These are phyloP conservation scores for Cryptocephalus moraei DNA, from an alignment of 2,888 invertebrate species.

Conservation along the genomic window DNA sequence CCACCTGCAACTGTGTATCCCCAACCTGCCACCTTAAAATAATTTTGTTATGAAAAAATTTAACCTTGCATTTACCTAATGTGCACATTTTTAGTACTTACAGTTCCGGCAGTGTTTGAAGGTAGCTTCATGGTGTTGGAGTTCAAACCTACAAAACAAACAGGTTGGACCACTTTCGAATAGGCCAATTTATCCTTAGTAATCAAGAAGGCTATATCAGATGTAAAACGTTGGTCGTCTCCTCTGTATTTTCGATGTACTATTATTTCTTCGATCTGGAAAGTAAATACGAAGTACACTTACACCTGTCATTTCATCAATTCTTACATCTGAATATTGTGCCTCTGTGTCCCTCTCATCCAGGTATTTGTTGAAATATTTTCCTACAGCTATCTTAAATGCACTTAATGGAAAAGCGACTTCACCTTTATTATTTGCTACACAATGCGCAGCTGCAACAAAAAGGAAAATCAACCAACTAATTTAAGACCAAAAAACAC, in stretches of 20 bases:
- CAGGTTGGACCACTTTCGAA: constrained; percentile 29
- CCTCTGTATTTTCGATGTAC: constrained; percentile 20
- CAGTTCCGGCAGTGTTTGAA: no score
- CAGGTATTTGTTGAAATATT: constrained; percentile 24
- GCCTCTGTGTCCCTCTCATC: constrained; percentile 21
- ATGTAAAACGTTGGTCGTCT: constrained; percentile 16
- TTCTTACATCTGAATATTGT: constrained; percentile 23
- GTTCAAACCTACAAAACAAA: constrained; percentile 24
- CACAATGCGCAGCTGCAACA: constrained; percentile 29
- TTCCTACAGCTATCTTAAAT: constrained; percentile 26
- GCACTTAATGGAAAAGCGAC: constrained; percentile 2
- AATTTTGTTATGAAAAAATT: background rate
- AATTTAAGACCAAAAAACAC: no score
- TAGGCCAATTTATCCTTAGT: constrained; percentile 23
- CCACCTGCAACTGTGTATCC: constrained; percentile 22
- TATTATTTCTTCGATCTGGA: constrained; percentile 19
- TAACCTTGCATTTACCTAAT: no score
- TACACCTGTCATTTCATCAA: background rate
- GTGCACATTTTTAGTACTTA: no score
- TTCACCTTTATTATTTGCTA: constrained; percentile 15
- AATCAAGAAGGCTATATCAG: constrained; percentile 32
- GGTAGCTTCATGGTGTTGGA: no score
- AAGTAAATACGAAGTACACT: background rate
- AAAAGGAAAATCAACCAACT: no score
- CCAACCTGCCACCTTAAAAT: constrained; percentile 27